A percentile compares a stretch with the other conserved stretches of the same genome.
phyloP scores from a whole-genome alignment of 2,888 invertebrate species.

The Germaria angustata region DNA sequence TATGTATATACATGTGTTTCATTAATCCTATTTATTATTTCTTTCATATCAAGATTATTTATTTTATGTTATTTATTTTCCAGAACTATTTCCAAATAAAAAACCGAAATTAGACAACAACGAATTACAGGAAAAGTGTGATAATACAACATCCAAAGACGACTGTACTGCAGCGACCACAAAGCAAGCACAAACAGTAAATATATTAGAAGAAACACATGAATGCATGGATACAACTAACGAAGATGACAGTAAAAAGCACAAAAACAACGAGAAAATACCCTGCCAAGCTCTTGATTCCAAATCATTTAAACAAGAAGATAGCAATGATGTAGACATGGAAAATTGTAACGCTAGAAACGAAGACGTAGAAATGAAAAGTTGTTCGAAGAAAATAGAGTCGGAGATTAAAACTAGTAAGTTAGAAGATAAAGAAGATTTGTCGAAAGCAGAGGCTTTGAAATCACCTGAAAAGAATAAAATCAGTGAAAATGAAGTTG shows the following conservation, averaged over 20 bases:
- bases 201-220: background rate
- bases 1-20: too few relatives aligned
- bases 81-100: conserved; percentile 73
- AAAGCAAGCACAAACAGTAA: conserved; percentile 34
- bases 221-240: conserved; percentile 47
- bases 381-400: conserved; percentile 52
- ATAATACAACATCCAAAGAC: conserved; percentile 54
- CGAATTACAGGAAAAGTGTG: conserved; percentile 68
- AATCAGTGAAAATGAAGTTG: conserved; percentile 66
- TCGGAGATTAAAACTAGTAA: conserved; percentile 17
- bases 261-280: conserved; percentile 13
- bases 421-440: conserved; percentile 57
- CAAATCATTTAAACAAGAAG: conserved; percentile 23
- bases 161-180: conserved; percentile 49
- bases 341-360: conserved; percentile 42
- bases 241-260: conserved; percentile 31
- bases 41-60: background rate
- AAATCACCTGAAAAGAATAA: conserved; percentile 40
- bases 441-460: conserved; percentile 49
- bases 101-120: conserved; percentile 71
- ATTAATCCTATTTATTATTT: too few relatives aligned
- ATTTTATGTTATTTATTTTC: background rate
- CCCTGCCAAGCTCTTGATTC: background rate
- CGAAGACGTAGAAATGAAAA: conserved; percentile 67
- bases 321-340: conserved; percentile 1